Percentiles rank a stretch among this genome's conserved stretches.
Evolutionary conservation across 2,888 invertebrate species (phyloP).

Genomic region (Sicus ferrugineus): DNA sequence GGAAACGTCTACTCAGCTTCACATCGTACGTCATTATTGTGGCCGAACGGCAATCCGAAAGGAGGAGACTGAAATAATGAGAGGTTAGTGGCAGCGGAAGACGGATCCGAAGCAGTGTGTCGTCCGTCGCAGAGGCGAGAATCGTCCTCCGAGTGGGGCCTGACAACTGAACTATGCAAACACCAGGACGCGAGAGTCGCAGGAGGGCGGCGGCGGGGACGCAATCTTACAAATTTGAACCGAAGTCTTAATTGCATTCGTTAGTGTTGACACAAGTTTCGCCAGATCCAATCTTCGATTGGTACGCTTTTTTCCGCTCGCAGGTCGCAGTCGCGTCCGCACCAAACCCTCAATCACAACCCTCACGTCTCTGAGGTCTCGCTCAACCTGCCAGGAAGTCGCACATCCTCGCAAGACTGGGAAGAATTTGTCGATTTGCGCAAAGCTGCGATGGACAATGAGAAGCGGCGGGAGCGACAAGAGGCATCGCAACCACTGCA

Average conservation of each 20-base stretch:
- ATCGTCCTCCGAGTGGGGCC: not conserved
- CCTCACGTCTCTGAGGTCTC: not conserved
- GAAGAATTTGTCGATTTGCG: slow-evolving; percentile 11
- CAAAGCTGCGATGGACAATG: not conserved
- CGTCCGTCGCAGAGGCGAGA: not conserved
- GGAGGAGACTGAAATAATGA: slow-evolving; percentile 5
- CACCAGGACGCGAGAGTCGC: not conserved
- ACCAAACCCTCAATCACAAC: slow-evolving; percentile 1
- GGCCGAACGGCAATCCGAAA: slow-evolving; percentile 2
- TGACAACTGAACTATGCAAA: not conserved
- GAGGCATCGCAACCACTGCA: not conserved
- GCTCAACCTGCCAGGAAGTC: not conserved
- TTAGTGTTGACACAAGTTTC: slow-evolving; percentile 29
- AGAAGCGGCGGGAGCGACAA: not conserved
- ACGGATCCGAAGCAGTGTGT: not conserved
- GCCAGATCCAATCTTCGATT: slow-evolving; percentile 1
- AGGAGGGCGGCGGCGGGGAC: not conserved
- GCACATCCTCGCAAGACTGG: not conserved
- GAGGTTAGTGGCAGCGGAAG: not conserved
- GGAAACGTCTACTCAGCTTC: not conserved
- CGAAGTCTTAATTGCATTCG: slow-evolving; percentile 26
- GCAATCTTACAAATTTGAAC: not conserved
- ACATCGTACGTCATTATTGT: slow-evolving; percentile 18
- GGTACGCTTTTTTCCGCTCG: not conserved
- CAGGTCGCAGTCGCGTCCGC: not conserved